Percentiles rank a stretch among this genome's conserved stretches.
Evolutionary conservation across 2,113 vertebrate genomes (phyloP).

Genomic region (Psammodynastes pulverulentus): DNA sequence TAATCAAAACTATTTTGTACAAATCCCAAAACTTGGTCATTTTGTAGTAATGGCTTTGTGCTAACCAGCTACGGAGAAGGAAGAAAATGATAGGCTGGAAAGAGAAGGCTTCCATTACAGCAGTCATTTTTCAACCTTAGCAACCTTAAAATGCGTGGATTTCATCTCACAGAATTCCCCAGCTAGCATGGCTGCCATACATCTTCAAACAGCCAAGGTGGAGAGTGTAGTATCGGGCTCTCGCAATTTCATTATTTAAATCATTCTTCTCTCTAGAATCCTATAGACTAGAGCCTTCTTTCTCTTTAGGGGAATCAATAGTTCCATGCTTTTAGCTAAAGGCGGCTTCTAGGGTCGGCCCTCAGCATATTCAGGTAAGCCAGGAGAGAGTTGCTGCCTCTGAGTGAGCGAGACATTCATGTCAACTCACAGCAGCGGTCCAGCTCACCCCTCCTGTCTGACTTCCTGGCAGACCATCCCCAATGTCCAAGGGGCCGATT

Average conservation of each 20-base stretch:
- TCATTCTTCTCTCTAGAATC: background rate
- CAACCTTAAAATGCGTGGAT: background rate
- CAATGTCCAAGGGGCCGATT: no score
- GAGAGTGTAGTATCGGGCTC: no score
- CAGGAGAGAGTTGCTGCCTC: background rate
- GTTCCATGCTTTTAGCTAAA: no score
- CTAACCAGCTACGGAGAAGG: background rate
- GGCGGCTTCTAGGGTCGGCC: background rate
- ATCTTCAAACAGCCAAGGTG: no score
- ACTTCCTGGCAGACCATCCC: background rate
- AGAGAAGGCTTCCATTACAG: background rate
- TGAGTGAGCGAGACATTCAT: background rate
- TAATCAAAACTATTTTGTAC: background rate
- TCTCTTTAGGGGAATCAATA: background rate
- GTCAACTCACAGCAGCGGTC: background rate
- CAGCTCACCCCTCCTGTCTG: background rate
- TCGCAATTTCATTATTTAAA: background rate
- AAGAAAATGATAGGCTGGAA: background rate
- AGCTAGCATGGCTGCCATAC: background rate
- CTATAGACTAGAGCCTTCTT: background rate
- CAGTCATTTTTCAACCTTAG: background rate
- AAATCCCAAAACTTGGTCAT: background rate
- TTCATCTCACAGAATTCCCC: no score
- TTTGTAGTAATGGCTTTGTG: background rate
- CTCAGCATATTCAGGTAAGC: background rate